phyloP scores from a whole-genome alignment of 2,797 vertebrate species.

The Buphagus erythrorhynchus region DNA sequence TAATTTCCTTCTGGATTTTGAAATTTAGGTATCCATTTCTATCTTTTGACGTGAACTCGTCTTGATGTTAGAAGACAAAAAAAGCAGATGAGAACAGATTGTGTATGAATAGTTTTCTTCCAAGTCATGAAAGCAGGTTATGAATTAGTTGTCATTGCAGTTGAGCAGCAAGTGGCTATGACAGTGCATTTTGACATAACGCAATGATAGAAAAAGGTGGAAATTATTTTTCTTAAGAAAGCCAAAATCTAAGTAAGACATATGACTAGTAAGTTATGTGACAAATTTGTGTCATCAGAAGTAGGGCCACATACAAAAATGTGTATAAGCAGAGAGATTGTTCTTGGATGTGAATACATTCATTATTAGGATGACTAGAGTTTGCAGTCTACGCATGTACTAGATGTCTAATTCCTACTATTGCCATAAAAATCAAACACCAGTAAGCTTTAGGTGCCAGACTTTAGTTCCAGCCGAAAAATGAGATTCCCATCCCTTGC shows the following conservation, averaged over 20 bases:
- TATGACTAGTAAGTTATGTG: accelerated
- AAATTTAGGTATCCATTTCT: neutral
- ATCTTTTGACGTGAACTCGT: neutral
- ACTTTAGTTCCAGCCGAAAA: neutral
- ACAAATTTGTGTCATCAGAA: neutral
- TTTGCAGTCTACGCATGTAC: neutral
- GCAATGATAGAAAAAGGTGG: neutral
- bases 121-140: neutral
- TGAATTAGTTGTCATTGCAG: neutral
- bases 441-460: neutral
- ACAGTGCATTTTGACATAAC: neutral
- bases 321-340: neutral
- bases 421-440: neutral
- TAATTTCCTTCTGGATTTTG: neutral
- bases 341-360: neutral
- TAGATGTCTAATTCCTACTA: neutral
- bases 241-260: neutral
- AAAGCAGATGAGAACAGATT: neutral
- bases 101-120: neutral
- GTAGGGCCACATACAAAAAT: neutral
- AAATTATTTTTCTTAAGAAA: neutral
- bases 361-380: neutral
- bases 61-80: neutral
- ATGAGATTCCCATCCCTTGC: neutral
- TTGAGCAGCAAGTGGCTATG: neutral